Evolutionary conservation across 2,113 vertebrate species (phyloP), one percentile per base, ranked within the genome.

Genomic region (Poecilia latipinna): DNA sequence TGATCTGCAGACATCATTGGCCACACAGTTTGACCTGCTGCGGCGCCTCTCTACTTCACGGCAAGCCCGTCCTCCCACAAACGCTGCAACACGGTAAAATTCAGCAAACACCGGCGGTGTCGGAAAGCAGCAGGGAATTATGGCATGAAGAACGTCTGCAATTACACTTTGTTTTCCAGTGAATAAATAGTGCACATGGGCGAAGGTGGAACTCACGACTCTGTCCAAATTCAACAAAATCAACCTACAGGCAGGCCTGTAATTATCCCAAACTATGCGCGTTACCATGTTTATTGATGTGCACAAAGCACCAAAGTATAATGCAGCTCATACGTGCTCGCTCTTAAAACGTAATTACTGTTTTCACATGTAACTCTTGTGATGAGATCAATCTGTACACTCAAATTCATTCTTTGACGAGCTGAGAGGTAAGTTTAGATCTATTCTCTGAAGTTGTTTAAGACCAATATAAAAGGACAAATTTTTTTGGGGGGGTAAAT

Each of bases 1-100:
- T 90, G 92, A 93, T 91, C 78, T 87, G 84, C 85, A 91, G 88
- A 93, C 86, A 91, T 90, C 87, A 86, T 84, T 82, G 90, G 89
- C 90, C 88, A 89, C 87, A 87, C 87, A 80, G 84, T 86, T 75
- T 37, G 70, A 77, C 70, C 75, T 28, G 74, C 70, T 67, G n/a
- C 17, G 60, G 71, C 80, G 77, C 83, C 75, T 72, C 57, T 62
- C 19, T 70, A 29, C 37, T 31, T 33, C 84, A 71, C 68, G 15
- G 39, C 72, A 61, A 39, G 51, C 24, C 51, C 8, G 39, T 15
- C 65, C 2, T 22, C 61, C 65, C 72, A 26, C 72, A 66, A 12
- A 39, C 62, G 70, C 51, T 57, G 15, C 13, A 37, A 17, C 51
- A 72, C 19, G 48, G 66, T 72, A 68, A 66, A 37, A 67, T 74